Conservation (phyloP, 2,113 vertebrate genomes). For the Mionectes macconnelli region DNA sequence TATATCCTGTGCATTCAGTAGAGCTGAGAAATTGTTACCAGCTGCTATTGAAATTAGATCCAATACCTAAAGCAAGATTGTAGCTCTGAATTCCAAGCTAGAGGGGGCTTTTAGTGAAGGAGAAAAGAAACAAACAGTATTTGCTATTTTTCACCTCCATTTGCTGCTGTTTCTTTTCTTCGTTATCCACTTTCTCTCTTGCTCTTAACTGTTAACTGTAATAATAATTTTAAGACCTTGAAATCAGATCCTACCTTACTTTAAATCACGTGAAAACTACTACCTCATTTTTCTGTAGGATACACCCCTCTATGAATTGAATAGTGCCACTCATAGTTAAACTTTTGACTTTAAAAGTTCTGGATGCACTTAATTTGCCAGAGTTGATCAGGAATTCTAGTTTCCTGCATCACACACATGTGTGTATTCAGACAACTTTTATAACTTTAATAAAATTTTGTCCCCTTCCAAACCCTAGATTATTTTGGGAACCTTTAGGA, state of each 20-base stretch:
- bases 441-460: not conserved
- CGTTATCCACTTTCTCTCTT: not conserved
- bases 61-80: not conserved
- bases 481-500: not conserved
- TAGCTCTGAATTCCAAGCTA: not conserved
- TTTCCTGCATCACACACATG: not conserved
- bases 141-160: accelerated
- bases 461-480: accelerated
- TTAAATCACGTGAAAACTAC: not conserved
- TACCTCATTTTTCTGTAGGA: not conserved
- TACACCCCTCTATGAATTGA: not conserved
- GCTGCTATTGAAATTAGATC: not conserved
- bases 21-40: not conserved
- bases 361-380: not conserved
- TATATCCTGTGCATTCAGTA: not conserved
- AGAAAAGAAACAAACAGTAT: not conserved
- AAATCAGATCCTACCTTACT: not conserved
- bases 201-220: not conserved
- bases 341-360: not conserved
- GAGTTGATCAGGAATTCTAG: not conserved
- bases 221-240: not conserved
- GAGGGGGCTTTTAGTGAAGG: not conserved
- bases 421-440: not conserved
- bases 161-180: not conserved
- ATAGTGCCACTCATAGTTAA: not conserved